phyloP scores from a whole-genome alignment of 2,888 invertebrate species.

The Hyposoter dolosus region DNA sequence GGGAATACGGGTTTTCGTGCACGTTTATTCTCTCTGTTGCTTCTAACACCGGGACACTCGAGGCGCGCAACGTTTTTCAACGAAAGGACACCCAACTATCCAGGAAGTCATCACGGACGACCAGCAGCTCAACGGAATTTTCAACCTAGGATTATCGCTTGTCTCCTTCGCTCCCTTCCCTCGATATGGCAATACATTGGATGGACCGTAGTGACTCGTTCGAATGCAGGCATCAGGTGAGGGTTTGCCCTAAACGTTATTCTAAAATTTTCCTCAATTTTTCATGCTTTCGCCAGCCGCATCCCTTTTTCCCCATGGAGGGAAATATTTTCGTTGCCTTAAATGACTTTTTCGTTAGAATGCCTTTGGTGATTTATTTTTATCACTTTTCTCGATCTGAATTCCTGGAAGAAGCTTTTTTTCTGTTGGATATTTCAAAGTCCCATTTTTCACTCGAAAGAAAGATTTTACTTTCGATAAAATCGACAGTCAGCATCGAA shows the following conservation, averaged over 20 bases:
- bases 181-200: background rate
- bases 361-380: too few species aligned
- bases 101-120: conserved; percentile 79
- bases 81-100: conserved; percentile 72
- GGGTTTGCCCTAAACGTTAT: background rate
- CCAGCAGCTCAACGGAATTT: conserved; percentile 77
- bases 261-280: too few species aligned
- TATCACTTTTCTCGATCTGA: background rate
- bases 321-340: too few species aligned
- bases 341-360: too few species aligned
- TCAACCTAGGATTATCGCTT: conserved; percentile 70
- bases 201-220: background rate
- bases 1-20: conserved; percentile 64
- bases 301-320: too few species aligned
- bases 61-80: conserved; percentile 37
- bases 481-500: background rate
- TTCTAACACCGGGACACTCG: conserved; percentile 4
- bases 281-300: too few species aligned
- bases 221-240: background rate
- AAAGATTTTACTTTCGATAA: background rate
- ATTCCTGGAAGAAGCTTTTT: background rate
- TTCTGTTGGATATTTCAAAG: background rate
- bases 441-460: background rate
- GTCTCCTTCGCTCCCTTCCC: background rate
- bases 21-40: conserved; percentile 27